Base-by-base conservation (phyloP, 1,140 invertebrate genomes). In the Xylocopa sonorina region DNA sequence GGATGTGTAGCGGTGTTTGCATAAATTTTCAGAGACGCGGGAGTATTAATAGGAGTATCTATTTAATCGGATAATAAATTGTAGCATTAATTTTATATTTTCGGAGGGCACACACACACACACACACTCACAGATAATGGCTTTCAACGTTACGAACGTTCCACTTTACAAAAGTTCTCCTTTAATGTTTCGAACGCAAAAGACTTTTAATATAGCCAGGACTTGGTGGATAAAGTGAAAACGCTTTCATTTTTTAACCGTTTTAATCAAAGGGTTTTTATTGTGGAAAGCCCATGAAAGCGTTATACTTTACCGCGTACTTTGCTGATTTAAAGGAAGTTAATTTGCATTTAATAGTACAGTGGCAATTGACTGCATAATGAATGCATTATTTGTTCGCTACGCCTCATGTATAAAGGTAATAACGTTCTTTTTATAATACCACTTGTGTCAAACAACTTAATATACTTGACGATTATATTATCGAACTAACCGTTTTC, bases 261-360 rank as follows among this genome's bases (percentile, higher is more conserved):
- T 29, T 46, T 32, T 32, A 46, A 43, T 41, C n/a, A 27, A 32
- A 9, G 21, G 3, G 9, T n/a, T n/a, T 43, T n/a, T n/a, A n/a
- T n/a, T n/a, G n/a, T 21, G 3, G n/a, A 9, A 38, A 21, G 34
- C n/a, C 38, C 12, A 3, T 18, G 34, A 58, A 51, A 34, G 5
- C 6, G 27, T 50, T 3, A 32, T n/a, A n/a, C n/a, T n/a, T 10
- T 43, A 9, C 24, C 0, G 2, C 21, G 14, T 60, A 46, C 2
- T 58, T 48, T 24, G 5, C 0, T 3, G 18, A 57, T 18, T 72
- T 48, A 29, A 58, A 14, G 14, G 12, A 34, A 60, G 2, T 72
- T n/a, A 58, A 72, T 58, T 71, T 43, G 27, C 55, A 58, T 72
- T 7, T 9, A n/a, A 38, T 48, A 10, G 16, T 68, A 53, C 41